Evolutionary conservation across 2,113 vertebrate species (phyloP).

Genomic region (Procavia capensis): DNA sequence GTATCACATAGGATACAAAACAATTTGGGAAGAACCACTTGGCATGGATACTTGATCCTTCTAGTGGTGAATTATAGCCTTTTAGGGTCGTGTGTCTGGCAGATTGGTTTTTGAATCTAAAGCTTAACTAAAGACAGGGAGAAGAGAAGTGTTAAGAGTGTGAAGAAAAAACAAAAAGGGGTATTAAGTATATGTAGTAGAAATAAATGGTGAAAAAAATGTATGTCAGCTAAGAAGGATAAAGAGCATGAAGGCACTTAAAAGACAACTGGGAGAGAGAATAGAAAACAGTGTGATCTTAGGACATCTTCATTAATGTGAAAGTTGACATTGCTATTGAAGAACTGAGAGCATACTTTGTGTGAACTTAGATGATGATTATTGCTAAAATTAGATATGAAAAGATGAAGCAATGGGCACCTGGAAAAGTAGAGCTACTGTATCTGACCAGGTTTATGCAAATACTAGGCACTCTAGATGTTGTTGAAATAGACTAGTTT

Average conservation of each 20-base stretch:
- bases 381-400: fast-evolving
- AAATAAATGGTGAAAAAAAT: fast-evolving
- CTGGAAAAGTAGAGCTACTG: background rate
- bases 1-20: background rate
- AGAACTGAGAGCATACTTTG: background rate
- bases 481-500: background rate
- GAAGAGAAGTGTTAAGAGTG: background rate
- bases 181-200: background rate
- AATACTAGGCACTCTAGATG: background rate
- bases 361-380: background rate
- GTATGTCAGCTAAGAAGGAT: fast-evolving
- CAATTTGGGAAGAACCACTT: background rate
- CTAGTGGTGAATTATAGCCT: background rate
- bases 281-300: background rate
- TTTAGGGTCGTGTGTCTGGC: background rate
- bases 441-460: background rate
- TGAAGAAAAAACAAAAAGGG: background rate
- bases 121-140: background rate
- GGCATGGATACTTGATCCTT: background rate
- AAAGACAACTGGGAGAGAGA: background rate
- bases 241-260: background rate
- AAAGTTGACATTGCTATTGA: background rate
- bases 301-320: background rate
- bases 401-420: background rate
- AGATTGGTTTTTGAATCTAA: background rate